Conservation (phyloP, 2,113 vertebrate species). For the Tragelaphus strepsiceros region DNA sequence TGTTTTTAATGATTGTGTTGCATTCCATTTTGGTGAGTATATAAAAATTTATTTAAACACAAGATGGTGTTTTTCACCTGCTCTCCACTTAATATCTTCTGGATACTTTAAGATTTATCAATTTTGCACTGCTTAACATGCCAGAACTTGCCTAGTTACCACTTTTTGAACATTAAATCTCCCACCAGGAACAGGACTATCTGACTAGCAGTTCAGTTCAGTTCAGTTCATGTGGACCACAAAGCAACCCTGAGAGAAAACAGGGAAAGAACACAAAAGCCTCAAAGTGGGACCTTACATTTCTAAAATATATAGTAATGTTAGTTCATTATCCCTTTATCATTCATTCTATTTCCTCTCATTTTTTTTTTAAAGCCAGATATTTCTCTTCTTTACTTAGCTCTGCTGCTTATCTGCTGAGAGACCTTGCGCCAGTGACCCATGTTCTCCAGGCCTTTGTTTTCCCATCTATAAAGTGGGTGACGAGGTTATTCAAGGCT, state of each 20-base stretch:
- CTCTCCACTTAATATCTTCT: neutral
- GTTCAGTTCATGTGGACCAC: neutral
- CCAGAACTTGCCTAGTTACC: neutral
- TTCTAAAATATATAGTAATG: neutral
- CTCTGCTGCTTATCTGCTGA: neutral
- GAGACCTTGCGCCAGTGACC: neutral
- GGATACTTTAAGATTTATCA: neutral
- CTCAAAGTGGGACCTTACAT: neutral
- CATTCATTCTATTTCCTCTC: neutral
- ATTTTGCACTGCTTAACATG: neutral
- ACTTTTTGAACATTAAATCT: neutral
- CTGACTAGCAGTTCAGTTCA: neutral
- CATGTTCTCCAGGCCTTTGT: neutral
- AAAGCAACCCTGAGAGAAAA: neutral
- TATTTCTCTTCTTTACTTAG: neutral
- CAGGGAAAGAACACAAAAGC: neutral
- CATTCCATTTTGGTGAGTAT: neutral
- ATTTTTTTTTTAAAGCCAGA: neutral
- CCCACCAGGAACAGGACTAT: neutral
- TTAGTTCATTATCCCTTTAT: neutral
- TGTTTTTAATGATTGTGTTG: neutral
- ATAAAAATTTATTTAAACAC: neutral
- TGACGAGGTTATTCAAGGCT: neutral
- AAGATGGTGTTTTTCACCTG: neutral
- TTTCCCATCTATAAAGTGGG: neutral